Conservation (phyloP, 2,113 vertebrate genomes). For the Gyps fulvus region DNA sequence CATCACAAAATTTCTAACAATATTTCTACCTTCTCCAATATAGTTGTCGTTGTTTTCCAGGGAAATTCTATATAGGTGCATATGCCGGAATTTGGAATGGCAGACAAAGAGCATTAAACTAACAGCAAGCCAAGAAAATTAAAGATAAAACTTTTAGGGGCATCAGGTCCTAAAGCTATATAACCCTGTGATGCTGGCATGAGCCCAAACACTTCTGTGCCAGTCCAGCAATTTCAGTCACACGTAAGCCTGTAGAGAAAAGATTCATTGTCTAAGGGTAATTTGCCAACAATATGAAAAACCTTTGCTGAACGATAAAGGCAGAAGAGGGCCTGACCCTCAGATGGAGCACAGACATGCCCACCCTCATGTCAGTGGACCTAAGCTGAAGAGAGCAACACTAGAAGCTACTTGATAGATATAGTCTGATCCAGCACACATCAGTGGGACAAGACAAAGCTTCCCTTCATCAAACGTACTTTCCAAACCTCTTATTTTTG, state of each 20-base stretch:
- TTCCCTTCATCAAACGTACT: not conserved
- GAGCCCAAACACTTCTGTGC: not conserved
- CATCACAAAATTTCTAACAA: not conserved
- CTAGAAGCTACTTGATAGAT: not conserved
- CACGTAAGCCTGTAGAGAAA: not conserved
- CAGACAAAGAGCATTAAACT: not conserved
- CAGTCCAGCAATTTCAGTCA: not conserved
- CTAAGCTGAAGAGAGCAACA: not conserved
- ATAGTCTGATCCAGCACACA: not conserved
- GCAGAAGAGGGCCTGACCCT: not conserved
- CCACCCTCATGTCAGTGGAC: not conserved
- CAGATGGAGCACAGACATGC: not conserved
- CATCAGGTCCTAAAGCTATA: not conserved
- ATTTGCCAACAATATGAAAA: not conserved
- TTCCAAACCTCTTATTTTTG: not conserved
- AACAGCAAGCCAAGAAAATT: not conserved
- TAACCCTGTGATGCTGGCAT: not conserved
- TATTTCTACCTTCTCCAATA: not conserved
- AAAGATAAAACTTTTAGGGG: not conserved
- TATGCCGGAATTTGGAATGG: not conserved
- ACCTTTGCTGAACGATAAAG: not conserved
- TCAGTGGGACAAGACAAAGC: not conserved
- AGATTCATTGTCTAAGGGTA: not conserved
- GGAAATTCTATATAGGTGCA: not conserved
- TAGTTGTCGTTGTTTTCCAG: not conserved